phyloP scores from a whole-genome alignment of 2,797 vertebrate genomes.

The Gymnoscopelus braueri region DNA sequence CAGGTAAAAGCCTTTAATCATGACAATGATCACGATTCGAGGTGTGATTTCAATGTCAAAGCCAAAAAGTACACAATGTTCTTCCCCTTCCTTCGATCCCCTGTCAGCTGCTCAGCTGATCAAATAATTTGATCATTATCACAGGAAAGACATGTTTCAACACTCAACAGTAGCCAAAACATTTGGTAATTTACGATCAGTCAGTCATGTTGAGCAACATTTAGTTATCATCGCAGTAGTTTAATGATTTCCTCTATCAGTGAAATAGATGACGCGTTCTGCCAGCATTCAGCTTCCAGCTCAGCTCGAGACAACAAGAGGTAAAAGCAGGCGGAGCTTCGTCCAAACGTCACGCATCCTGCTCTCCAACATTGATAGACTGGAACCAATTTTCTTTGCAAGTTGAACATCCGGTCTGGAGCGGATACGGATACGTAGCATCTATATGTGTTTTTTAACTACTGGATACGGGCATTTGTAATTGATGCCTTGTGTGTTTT shows the following conservation, averaged over 20 bases:
- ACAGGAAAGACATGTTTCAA: not conserved
- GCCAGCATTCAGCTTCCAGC: conserved; percentile 57
- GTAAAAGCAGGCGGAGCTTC: conserved; percentile 29
- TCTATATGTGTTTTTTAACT: no score
- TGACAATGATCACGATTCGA: not conserved
- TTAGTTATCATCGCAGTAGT: conserved; percentile 9
- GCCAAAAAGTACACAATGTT: conserved; percentile 56
- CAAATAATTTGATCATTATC: not conserved
- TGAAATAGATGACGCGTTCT: conserved; percentile 69
- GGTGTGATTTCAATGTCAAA: not conserved
- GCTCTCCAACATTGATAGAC: not conserved
- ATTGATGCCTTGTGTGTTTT: no score
- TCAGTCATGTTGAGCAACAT: conserved; percentile 33
- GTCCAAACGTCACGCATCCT: conserved; percentile 20
- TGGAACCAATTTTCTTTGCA: no score
- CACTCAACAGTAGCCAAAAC: no score
- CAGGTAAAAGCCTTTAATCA: not conserved
- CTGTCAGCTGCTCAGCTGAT: not conserved
- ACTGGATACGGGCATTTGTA: no score
- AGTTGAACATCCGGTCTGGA: no score
- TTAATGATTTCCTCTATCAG: conserved; percentile 45
- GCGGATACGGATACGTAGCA: no score
- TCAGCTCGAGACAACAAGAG: conserved; percentile 49
- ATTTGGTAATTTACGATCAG: not conserved
- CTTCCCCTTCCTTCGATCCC: conserved; percentile 11